Conservation (phyloP, 2,113 vertebrate genomes). For the Xiphias gladius region DNA sequence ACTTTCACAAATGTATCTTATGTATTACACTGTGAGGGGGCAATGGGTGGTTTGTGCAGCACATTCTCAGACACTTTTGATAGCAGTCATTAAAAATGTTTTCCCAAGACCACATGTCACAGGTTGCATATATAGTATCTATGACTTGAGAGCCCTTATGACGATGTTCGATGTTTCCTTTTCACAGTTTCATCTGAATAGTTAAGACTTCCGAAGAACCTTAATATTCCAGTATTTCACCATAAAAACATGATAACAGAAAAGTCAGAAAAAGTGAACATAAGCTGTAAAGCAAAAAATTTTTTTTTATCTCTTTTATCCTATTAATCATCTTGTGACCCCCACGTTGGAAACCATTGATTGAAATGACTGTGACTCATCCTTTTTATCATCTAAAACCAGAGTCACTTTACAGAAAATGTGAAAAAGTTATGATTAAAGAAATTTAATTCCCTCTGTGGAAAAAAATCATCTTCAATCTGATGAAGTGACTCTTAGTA, state of each 20-base stretch:
- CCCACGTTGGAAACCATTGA: neutral
- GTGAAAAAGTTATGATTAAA: neutral
- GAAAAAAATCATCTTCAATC: neutral
- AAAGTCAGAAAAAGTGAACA: neutral
- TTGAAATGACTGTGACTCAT: neutral
- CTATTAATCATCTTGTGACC: neutral
- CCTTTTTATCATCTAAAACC: neutral
- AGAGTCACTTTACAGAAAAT: neutral
- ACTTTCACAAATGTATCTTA: neutral
- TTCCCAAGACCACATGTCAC: neutral
- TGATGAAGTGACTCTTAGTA: neutral
- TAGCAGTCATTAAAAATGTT: neutral
- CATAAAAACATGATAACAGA: neutral
- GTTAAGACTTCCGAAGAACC: too few species aligned
- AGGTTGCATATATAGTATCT: too few species aligned
- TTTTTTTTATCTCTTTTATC: neutral
- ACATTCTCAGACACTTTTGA: neutral
- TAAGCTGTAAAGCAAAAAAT: neutral
- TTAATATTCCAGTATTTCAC: neutral
- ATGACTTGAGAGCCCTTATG: neutral
- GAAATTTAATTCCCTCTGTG: neutral
- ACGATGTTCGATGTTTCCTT: too few species aligned
- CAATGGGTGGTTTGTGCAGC: neutral
- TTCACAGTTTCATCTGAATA: too few species aligned
- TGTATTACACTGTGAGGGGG: too few species aligned